Base-by-base conservation (phyloP, 2,888 invertebrate species). In the Tiliacea aurago region DNA sequence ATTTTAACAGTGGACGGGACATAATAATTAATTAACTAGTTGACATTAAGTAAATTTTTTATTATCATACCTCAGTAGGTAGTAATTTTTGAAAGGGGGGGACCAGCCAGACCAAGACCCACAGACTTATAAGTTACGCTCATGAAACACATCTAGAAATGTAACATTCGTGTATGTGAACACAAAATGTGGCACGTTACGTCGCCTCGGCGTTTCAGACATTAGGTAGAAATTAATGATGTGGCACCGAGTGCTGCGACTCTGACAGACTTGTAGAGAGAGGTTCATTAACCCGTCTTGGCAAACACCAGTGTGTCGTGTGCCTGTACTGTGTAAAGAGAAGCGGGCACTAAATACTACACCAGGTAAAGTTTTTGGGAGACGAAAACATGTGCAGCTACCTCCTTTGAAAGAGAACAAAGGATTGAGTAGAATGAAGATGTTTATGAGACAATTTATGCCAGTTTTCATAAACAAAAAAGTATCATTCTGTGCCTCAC, bases 171-270 rank as follows among this genome's bases (percentile, higher is more conserved):
- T 85, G 88, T 88, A 85, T 88, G 87, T 87, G 91, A 92, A 90
- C 91, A 91, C 91, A 90, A 91, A 94, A 92, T 91, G 91, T 90
- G 92, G 92, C 89, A 81, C 86, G 88, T 88, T 88, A 84, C 91
- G 90, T 89, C 90, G 88, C 87, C 81, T 87, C 90, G 87, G 90
- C 90, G 91, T 90, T 92, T 90, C 90, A 92, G 90, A 92, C 94
- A 92, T 95, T 93, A 93, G 91, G 92, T 90, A 90, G 92, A 93
- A 94, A 94, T 94, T 95, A 95, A 94, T 94, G 94, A 94, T 89
- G 93, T 92, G 92, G 93, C 92, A 90, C 92, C 85, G 87, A 91
- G 90, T 88, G 85, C 84, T 86, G 89, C 82, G 87, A 87, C 89
- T 89, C 92, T 92, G 92, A 93, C 93, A 92, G 92, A 92, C 91